Evolutionary conservation across 2,113 vertebrate genomes (phyloP), one percentile per base, ranked within the genome.

Genomic region (Microcebus jonahi): DNA sequence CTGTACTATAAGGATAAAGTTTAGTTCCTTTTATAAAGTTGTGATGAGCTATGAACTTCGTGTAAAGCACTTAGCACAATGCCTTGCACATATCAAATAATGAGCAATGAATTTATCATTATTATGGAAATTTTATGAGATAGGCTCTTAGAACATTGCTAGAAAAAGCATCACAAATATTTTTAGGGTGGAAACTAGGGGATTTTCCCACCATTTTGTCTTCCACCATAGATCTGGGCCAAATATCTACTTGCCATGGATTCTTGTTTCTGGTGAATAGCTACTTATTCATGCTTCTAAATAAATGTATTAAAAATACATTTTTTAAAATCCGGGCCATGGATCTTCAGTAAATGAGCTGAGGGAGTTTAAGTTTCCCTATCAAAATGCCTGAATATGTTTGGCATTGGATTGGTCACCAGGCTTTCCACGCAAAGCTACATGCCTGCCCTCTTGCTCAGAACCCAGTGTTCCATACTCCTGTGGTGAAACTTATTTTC

Each of bases 391-490:
- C 68, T 92, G 55, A 85, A 95, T 85, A 83, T 92, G 70, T 48
- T 76, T 90, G 91, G 67, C 59, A 21, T 53, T 31, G 34, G 55
- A 61, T 83, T 80, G 88, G 29, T 96, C 86, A 63, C 65, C 91
- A 88, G 76, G 70, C 75, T 85, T 96, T 96, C 77, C 21, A 18
- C 76, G 70, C 45, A 50, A 71, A 70, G 68, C 86, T 91, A 76
- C 65, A 75, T 77, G 65, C 70, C 67, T 59, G 84, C 31, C 48
- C 20, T 88, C 25, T 36, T 93, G 86, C 94, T 96, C 48, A 96
- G 97, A 97, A 96, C 93, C 95, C 36, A 34, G 91, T 90, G 95
- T 96, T 97, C 95, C 61, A 53, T 21, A 10, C 25, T 93, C 76
- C 53, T 27, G 91, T 95, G 87, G 91, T 36, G 3, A 67, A 50